Conservation (phyloP, 53 echinoderm and acorn worm species). For the Paracentrotus lividus region DNA sequence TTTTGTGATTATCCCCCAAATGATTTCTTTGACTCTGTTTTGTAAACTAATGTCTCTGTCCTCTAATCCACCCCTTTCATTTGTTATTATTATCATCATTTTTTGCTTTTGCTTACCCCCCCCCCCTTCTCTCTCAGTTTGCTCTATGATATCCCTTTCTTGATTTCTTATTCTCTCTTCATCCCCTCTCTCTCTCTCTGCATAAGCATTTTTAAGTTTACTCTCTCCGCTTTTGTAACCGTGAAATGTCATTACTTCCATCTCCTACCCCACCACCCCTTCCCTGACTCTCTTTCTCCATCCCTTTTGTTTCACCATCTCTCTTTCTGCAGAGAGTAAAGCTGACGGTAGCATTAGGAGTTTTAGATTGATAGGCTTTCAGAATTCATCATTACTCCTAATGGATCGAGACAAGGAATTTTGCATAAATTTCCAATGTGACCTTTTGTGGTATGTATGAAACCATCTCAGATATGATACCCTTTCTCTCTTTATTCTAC, state of each 20-base stretch:
- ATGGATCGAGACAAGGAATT: conserved; percentile 63
- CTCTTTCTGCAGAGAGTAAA: conserved; percentile 39
- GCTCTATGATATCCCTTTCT: too few species aligned
- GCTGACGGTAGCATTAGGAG: conserved; percentile 62
- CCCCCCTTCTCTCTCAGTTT: too few species aligned
- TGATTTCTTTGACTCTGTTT: too few species aligned
- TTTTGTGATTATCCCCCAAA: too few species aligned
- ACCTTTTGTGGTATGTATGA: conserved; percentile 53
- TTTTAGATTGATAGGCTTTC: conserved; percentile 62
- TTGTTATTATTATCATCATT: too few species aligned
- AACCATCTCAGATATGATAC: conserved; percentile 12
- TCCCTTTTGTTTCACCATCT: background rate
- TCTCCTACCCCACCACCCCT: background rate
- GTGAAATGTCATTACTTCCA: too few species aligned
- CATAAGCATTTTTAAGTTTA: too few species aligned
- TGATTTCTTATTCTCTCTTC: background rate
- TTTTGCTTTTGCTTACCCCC: too few species aligned
- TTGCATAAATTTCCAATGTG: conserved; percentile 68
- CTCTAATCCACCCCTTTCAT: background rate
- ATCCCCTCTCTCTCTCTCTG: background rate
- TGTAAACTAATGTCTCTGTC: background rate
- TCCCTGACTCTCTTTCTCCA: background rate
- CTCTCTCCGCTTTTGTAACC: too few species aligned
- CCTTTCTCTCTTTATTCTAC: background rate
- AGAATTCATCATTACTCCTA: conserved; percentile 62